phyloP scores from a whole-genome alignment of 2,113 vertebrate species.

The Echinops telfairi region DNA sequence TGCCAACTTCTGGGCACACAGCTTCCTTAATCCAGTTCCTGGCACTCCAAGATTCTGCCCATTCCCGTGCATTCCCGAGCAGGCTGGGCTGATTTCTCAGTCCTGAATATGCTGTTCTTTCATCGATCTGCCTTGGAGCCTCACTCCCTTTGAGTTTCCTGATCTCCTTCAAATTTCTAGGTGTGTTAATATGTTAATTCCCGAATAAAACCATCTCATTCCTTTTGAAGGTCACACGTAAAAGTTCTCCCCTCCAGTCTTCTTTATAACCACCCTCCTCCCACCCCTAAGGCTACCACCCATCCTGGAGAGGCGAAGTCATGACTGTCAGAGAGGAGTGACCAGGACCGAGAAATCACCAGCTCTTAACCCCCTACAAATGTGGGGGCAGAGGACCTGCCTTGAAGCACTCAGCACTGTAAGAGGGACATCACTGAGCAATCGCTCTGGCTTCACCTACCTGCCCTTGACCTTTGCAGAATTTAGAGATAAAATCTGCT shows the following conservation, averaged over 20 bases:
- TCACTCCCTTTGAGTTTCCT: neutral
- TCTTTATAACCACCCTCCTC: neutral
- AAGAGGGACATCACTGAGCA: too few relatives aligned
- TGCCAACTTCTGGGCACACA: neutral
- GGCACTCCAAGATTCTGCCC: neutral
- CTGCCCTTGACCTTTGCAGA: too few relatives aligned
- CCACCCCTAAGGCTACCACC: too few relatives aligned
- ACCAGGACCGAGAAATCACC: too few relatives aligned
- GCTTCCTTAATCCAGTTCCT: neutral
- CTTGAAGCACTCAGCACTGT: too few relatives aligned
- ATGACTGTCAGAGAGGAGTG: too few relatives aligned
- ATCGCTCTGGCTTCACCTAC: too few relatives aligned
- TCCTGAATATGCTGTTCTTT: neutral
- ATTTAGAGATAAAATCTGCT: too few relatives aligned
- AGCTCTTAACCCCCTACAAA: too few relatives aligned
- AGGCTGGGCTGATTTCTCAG: neutral
- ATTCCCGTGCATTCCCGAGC: neutral
- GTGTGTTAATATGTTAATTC: neutral
- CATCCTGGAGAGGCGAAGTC: too few relatives aligned
- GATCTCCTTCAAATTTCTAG: accelerated
- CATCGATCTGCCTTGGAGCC: neutral
- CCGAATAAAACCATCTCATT: neutral
- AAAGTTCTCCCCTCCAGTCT: neutral
- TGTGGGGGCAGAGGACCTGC: too few relatives aligned
- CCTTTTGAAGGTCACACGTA: neutral